Evolutionary conservation across 2,113 vertebrate species (phyloP).

Genomic region (Pandion haliaetus): DNA sequence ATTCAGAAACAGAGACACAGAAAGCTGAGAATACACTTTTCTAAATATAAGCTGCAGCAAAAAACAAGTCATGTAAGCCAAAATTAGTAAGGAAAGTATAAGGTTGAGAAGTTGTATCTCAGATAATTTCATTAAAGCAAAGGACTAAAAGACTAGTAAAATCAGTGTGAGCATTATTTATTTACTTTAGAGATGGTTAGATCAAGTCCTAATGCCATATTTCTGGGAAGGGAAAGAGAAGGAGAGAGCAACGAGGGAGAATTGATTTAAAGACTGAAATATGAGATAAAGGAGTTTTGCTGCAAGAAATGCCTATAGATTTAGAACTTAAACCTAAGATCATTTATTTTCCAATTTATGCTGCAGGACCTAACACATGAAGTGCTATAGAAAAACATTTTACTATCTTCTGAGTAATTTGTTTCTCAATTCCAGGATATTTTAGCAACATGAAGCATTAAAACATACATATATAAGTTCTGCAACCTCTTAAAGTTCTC

Average conservation of each 20-base stretch:
- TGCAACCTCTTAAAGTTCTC: constrained; percentile 31
- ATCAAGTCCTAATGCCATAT: not conserved
- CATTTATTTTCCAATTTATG: not conserved
- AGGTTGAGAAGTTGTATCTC: not conserved
- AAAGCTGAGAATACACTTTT: not conserved
- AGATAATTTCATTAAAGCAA: not conserved
- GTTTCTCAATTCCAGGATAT: not conserved
- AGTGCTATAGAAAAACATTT: not conserved
- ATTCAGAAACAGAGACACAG: not conserved
- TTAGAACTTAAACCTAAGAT: not conserved
- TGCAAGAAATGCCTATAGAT: not conserved
- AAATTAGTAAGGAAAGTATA: not conserved
- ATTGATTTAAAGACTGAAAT: not conserved
- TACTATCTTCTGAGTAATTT: not conserved
- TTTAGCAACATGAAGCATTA: not conserved
- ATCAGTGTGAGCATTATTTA: not conserved
- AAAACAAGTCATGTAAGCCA: not conserved
- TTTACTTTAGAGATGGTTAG: not conserved
- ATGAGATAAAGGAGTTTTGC: not conserved
- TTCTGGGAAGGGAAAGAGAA: not conserved
- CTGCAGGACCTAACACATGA: not conserved
- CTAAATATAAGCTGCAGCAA: not conserved
- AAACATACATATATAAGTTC: not conserved
- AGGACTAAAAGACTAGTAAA: not conserved
- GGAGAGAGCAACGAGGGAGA: not conserved